Base-by-base conservation (phyloP, 2,888 invertebrate species). In the Tethea ocularis region DNA sequence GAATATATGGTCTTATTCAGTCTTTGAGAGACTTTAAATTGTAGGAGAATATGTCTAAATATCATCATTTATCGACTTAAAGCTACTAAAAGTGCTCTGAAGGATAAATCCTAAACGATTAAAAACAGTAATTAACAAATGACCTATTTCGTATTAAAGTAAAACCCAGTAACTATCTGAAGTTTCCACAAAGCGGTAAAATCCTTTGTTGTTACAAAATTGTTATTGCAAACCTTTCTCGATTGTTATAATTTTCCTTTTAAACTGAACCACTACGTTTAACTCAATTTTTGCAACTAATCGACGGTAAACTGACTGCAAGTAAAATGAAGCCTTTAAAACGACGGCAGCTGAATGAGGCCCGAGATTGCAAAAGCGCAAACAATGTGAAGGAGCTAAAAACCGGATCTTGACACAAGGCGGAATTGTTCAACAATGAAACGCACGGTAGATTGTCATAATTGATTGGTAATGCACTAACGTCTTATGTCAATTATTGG, bases 351-450 rank as follows among this genome's bases (percentile, higher is more conserved):
- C 46, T 46, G 46, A 46, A 46, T 46, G 20, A 46, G 46, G 7
- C 17, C 46, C 10, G 46, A 20, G 46, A 46, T 46, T 46, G 46
- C 20, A 46, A 46, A 46, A 46, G 46, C 20, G 46, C 46, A 46
- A 41, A 41, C 46, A 46, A 46, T 46, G 46, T 10, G 46, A 54
- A 36, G 33, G 33, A 54, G 36, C 33, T 20, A 20, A 20, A 33
- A 33, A 54, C 54, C 54, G 54, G 54, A 54, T 54, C 54, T 54
- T 36, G 54, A 20, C 54, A n/a, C 54, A 33, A 33, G 33, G 5
- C 38, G 38, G 38, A 20, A 11, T 54, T 29, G 5, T 36, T 10
- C 20, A 53, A 36, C 22, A 54, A 54, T 33, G 20, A 20, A 20
- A n/a, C n/a, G 20, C 3, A 1, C 20, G n/a, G 2, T 17, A 46